A percentile compares a stretch with the other conserved stretches of the same genome.
These are phyloP conservation scores for Lithophane ornitopus DNA, from an alignment of 2,888 invertebrate species.

Conservation along the genomic window DNA sequence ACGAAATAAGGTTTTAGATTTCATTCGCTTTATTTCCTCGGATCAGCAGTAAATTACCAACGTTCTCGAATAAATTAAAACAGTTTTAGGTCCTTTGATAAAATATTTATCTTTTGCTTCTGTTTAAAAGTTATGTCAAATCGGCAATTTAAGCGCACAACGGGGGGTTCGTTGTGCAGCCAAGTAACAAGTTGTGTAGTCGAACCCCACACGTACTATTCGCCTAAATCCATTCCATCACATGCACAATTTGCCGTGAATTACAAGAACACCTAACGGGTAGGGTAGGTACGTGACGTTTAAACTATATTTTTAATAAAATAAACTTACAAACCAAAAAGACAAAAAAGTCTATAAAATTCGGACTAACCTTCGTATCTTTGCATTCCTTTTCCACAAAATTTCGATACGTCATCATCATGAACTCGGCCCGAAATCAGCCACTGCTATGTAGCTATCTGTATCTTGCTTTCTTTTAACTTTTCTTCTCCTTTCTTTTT, in stretches of 20 bases:
- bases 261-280: background rate
- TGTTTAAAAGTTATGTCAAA: background rate
- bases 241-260: background rate
- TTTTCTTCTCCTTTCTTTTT: no score
- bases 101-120: background rate
- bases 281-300: background rate
- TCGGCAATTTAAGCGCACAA: background rate
- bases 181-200: background rate
- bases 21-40: conserved; percentile 55
- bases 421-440: no score
- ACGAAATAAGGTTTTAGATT: conserved; percentile 59
- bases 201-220: background rate
- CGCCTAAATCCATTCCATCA: no score
- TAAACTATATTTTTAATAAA: background rate
- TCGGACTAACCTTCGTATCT: background rate
- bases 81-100: conserved; percentile 6
- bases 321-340: no score
- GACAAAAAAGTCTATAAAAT: no score
- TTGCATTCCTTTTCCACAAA: background rate
- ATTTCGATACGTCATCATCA: background rate
- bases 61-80: conserved; percentile 39
- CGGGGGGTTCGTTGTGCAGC: background rate
- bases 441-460: background rate
- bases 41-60: conserved; percentile 50
- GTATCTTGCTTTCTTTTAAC: no score